Evolutionary conservation across 2,888 invertebrate species (phyloP), one percentile per base, ranked within the genome.

Genomic region (Plebejus argus): DNA sequence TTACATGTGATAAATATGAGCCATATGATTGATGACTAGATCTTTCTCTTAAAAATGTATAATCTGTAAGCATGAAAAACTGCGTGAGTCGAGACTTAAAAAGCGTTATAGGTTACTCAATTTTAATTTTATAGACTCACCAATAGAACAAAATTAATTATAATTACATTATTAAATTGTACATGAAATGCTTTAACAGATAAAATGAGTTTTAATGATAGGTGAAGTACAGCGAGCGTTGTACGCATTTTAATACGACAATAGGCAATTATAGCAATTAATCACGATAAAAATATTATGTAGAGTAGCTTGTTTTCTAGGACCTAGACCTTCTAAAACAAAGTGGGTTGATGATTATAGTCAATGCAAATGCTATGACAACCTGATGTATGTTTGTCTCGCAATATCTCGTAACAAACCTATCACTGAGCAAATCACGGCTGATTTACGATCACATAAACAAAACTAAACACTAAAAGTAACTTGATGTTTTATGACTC

Each of bases 381-480:
- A 61, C 8, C 61, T 23, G 10, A 66, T 66, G 61, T 66, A 66
- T 66, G 28, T 66, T 61, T 61, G 12, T 71, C 71, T 71, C 72
- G 74, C 49, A 18, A 53, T 53, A 28, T 74, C 49, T 49, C 49
- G 74, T 74, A 49, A 74, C 74, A 53, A 74, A 74, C 74, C 74
- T 74, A 74, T 74, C 74, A 74, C 18, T 74, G 53, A 74, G 74
- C 74, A 74, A 53, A 74, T 74, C 49, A 74, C 15, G 15, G 15
- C 39, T 49, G 74, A 74, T 74, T 74, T 74, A 74, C 23, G 49
- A 53, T 23, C 53, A 28, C 74, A 53, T 74, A 74, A 72, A 72
- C 72, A 72, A 74, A 74, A 53, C 49, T 53, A 23, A 74, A 74
- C 74, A 74, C 49, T 23, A 74, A 74, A 74, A 74, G 18, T 53